Conservation (phyloP, 2,113 vertebrate genomes). For the Neolamprologus falcicula region DNA sequence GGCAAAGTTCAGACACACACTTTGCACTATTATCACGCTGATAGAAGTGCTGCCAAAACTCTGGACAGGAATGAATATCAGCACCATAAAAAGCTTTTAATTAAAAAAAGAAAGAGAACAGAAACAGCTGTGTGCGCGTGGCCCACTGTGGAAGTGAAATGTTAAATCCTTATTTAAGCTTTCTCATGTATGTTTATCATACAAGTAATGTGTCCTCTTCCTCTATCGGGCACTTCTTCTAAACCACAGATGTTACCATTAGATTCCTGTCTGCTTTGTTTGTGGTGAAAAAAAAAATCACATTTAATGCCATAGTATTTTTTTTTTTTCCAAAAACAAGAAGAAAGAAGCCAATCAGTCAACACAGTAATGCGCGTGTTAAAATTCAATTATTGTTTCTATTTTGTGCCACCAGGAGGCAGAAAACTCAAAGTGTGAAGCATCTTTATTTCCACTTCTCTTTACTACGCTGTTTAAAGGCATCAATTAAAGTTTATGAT, state of each 20-base stretch:
- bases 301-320: not conserved
- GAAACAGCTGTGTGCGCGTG: not conserved
- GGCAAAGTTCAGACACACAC: slow-evolving; percentile 17
- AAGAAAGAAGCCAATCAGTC: not conserved
- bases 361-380: not conserved
- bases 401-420: slow-evolving; percentile 24
- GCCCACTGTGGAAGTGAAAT: not conserved
- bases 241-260: not conserved
- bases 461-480: not conserved
- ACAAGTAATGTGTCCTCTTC: not conserved
- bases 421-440: not conserved
- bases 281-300: not conserved
- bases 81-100: not conserved
- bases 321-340: not conserved
- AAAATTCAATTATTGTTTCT: not conserved
- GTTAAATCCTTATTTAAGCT: not conserved
- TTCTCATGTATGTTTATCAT: not conserved
- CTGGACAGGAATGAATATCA: not conserved
- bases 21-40: not conserved
- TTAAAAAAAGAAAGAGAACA: not conserved
- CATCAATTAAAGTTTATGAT: not conserved
- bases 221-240: not conserved
- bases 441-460: not conserved
- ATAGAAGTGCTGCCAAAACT: slow-evolving; percentile 1
- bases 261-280: not conserved